phyloP scores from a whole-genome alignment of 2,797 vertebrate genomes.

The Yasuhikotakia modesta region DNA sequence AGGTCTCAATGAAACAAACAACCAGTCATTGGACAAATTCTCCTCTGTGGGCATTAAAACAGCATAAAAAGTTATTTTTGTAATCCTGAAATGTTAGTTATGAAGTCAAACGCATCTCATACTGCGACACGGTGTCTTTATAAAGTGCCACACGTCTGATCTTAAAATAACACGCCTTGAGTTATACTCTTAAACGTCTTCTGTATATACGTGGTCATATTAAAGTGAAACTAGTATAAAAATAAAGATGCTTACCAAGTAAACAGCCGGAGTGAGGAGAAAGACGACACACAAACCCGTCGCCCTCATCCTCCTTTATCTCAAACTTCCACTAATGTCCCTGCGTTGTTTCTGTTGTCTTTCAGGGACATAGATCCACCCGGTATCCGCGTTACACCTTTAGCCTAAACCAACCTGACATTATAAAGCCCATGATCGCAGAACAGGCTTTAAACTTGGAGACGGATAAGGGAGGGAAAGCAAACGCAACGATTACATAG shows the following conservation, averaged over 20 bases:
- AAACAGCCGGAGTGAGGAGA: conserved; percentile 86
- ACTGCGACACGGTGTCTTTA: not conserved
- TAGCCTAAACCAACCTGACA: conserved; percentile 83
- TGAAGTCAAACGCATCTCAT: not conserved
- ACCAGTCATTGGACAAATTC: too few species aligned
- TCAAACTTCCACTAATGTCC: conserved; percentile 89
- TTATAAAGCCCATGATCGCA: conserved; percentile 86
- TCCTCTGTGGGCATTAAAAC: not conserved
- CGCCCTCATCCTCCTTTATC: conserved; percentile 91
- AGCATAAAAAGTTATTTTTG: not conserved
- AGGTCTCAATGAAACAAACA: not conserved
- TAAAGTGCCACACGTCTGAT: not conserved
- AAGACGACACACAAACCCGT: conserved; percentile 89
- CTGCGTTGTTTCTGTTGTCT: conserved; percentile 80
- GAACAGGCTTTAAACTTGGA: conserved; percentile 77
- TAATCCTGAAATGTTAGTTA: not conserved
- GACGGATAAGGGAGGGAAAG: conserved; percentile 60
- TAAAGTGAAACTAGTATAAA: not conserved
- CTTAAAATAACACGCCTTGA: not conserved
- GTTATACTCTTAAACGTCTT: not conserved
- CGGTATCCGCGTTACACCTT: conserved; percentile 85
- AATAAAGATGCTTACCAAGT: conserved; percentile 85
- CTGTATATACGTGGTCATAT: not conserved
- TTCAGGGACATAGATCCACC: conserved; percentile 94
- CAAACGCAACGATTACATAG: conserved; percentile 69